Base-by-base conservation (phyloP, 2,797 vertebrate genomes). In the Phoeniculus purpureus region DNA sequence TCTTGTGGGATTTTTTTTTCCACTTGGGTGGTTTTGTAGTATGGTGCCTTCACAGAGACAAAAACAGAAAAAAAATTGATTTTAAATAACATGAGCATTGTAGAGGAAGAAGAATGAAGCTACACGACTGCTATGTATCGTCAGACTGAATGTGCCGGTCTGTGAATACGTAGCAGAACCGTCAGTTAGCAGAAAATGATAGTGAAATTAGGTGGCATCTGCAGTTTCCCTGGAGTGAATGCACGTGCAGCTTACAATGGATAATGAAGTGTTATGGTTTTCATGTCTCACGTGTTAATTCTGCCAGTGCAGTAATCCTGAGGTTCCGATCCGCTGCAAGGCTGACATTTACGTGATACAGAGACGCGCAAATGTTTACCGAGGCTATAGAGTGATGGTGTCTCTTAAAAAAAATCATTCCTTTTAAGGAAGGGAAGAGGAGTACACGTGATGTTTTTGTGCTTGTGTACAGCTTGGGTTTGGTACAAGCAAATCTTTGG, bases 181-280 rank as follows among this genome's bases (percentile, higher is more conserved):
- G 77, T n/a, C 87, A 54, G 59, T 89, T 73, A 86, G 18, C 62
- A 70, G 77, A 31, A 92, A 87, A 66, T 45, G 60, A n/a, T 19
- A 81, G 77, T 85, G 93, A 86, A 87, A 85, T 70, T 50, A 70
- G 48, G 51, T 92, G 93, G 43, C 93, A 89, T 93, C 95, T 92
- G 55, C 55, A 68, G 48, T 66, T 81, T 94, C 76, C 75, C 60
- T 54, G 19, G 73, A 56, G 87, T 56, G 76, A 60, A 62, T 66
- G 73, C 52, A 17, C 29, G 8, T 22, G 25, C 10, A 25, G 15
- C 90, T 94, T 89, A 66, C 48, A 56, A 15, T 65, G 52, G 79
- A 83, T 94, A 93, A 94, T 90, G 78, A 94, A 90, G 94, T 58
- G 83, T 90, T 95, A 92, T 16, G 62, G n/a, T 6, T 76, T 92